These are phyloP conservation scores for Drosophila pseudotalamancana DNA, from an alignment of 2,888 invertebrate genomes.

Conservation along the genomic window DNA sequence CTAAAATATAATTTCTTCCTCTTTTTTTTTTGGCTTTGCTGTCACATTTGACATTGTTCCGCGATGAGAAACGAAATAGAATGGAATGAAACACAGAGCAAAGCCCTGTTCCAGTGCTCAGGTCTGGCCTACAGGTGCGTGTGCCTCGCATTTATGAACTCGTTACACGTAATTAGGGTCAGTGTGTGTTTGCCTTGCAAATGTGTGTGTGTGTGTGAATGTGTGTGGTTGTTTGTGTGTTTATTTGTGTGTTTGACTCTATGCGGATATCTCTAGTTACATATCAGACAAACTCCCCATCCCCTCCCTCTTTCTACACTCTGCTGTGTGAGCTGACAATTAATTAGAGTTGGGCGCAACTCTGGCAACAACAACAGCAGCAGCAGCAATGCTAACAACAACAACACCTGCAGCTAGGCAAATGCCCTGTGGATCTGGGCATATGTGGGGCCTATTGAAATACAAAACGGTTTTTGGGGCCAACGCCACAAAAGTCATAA, in stretches of 20 bases:
- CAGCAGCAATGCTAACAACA: not conserved
- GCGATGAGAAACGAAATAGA: not conserved
- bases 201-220: conserved; percentile 22
- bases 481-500: conserved; percentile 67
- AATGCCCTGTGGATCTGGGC: conserved; percentile 35
- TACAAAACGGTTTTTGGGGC: conserved; percentile 64
- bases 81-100: not conserved
- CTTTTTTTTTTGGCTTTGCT: too few species aligned
- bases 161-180: conserved; percentile 79
- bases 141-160: conserved; percentile 70
- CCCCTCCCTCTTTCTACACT: not conserved
- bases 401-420: conserved; percentile 2
- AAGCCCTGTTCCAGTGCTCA: not conserved
- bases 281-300: conserved; percentile 9
- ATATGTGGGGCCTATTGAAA: conserved; percentile 62
- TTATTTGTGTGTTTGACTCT: conserved; percentile 5
- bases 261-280: conserved; percentile 19
- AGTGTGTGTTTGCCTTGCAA: conserved; percentile 27
- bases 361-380: conserved; percentile 22
- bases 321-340: conserved; percentile 56
- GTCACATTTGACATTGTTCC: conserved; percentile 39
- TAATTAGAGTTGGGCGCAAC: conserved; percentile 58
- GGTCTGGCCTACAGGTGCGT: conserved; percentile 59
- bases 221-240: conserved; percentile 27
- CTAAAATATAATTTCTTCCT: conserved; percentile 26